A percentile compares a stretch with the other conserved stretches of the same genome.
phyloP scores from a whole-genome alignment of 2,113 vertebrate species.

The Garra rufa region DNA sequence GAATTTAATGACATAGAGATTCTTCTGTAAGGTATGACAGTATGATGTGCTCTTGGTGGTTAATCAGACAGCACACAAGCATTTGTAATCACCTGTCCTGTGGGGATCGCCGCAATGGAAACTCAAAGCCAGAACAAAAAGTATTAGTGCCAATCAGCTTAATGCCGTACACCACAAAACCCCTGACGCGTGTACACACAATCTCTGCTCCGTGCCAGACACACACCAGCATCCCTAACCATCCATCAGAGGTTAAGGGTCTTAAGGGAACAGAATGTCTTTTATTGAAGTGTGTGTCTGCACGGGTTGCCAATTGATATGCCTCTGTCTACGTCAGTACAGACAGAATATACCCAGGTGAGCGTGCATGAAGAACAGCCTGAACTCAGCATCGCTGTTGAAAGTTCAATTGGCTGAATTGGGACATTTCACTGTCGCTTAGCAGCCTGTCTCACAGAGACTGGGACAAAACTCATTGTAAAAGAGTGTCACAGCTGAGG shows the following conservation, averaged over 20 bases:
- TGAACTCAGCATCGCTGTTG: background rate
- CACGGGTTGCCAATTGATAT: background rate
- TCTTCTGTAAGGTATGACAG: background rate
- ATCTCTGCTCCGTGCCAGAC: background rate
- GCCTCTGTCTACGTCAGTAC: background rate
- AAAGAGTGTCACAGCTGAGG: background rate
- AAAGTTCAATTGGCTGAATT: background rate
- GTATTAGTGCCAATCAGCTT: slow-evolving; percentile 61
- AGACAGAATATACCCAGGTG: slow-evolving; percentile 15
- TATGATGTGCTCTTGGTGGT: background rate
- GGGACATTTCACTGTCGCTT: background rate
- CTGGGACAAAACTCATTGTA: background rate
- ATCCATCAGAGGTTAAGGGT: background rate
- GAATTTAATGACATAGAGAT: too few relatives aligned
- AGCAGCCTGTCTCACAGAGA: slow-evolving; percentile 3
- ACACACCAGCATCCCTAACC: background rate
- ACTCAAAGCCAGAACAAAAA: slow-evolving; percentile 34
- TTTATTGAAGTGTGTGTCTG: slow-evolving; percentile 7
- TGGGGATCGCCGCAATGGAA: slow-evolving; percentile 21
- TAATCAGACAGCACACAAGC: background rate
- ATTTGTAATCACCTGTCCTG: slow-evolving; percentile 28
- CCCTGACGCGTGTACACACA: slow-evolving; percentile 10
- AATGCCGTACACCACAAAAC: slow-evolving; percentile 24
- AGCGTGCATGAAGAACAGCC: background rate
- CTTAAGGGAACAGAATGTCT: background rate